A percentile compares a stretch with the other conserved stretches of the same genome.
phyloP scores from a whole-genome alignment of 2,113 vertebrate species.

The Prionailurus bengalensis region DNA sequence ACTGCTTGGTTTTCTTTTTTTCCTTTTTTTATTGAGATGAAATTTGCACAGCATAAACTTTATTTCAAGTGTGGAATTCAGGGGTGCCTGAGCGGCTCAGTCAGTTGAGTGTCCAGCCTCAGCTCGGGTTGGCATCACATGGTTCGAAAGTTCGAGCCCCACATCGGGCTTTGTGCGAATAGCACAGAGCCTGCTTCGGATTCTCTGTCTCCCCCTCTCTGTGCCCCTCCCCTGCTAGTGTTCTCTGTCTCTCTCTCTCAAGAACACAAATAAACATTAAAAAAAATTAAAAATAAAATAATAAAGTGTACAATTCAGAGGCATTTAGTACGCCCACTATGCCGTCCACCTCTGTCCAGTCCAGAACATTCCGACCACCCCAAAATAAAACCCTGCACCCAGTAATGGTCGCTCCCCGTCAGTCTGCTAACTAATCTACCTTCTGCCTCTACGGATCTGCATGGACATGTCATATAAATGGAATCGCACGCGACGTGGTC shows the following conservation, averaged over 20 bases:
- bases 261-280: too few relatives aligned
- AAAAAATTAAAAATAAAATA: too few relatives aligned
- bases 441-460: not conserved
- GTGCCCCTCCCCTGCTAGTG: too few relatives aligned
- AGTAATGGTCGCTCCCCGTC: not conserved
- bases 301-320: not conserved
- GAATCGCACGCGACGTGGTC: not conserved
- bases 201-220: too few relatives aligned
- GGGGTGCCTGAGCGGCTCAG: too few relatives aligned
- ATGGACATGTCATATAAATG: not conserved
- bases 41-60: not conserved
- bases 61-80: not conserved
- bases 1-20: not conserved
- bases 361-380: not conserved
- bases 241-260: too few relatives aligned
- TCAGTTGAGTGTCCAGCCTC: too few relatives aligned
- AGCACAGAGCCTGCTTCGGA: too few relatives aligned
- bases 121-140: too few relatives aligned
- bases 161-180: too few relatives aligned
- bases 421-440: not conserved
- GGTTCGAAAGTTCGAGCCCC: too few relatives aligned
- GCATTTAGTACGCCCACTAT: not conserved
- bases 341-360: not conserved
- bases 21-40: not conserved
- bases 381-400: not conserved